A percentile compares a stretch with the other conserved stretches of the same genome.
These are phyloP conservation scores for Ophiothrix spiculata DNA, from an alignment of 35 echinoderm and acorn worm genomes.

Conservation along the genomic window DNA sequence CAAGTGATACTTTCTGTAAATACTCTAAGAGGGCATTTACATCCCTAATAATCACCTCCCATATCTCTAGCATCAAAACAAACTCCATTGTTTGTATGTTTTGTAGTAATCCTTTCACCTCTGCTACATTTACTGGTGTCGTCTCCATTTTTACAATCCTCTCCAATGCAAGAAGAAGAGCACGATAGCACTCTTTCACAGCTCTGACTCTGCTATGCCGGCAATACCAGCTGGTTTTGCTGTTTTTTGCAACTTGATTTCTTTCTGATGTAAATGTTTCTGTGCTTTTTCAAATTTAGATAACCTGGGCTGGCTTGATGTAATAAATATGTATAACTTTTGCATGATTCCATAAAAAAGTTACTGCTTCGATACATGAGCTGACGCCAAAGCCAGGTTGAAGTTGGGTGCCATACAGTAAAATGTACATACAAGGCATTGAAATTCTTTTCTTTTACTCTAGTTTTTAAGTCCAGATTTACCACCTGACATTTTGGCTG, in stretches of 20 bases:
- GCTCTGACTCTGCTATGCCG: neutral
- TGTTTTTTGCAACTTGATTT: neutral
- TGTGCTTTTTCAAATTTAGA: slow-evolving; percentile 5
- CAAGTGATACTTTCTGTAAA: neutral
- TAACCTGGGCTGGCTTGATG: slow-evolving; percentile 7
- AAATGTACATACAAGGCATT: too few species aligned
- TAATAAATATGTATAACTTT: slow-evolving; percentile 26
- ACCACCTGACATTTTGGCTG: too few species aligned
- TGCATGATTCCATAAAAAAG: slow-evolving; percentile 6
- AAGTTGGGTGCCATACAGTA: too few species aligned
- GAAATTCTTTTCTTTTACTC: too few species aligned
- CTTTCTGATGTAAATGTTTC: neutral
- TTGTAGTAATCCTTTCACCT: neutral
- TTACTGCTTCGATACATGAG: too few species aligned
- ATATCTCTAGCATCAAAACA: slow-evolving; percentile 8
- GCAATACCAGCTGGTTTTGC: slow-evolving; percentile 14
- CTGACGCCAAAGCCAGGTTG: too few species aligned
- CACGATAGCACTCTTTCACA: slow-evolving; percentile 6
- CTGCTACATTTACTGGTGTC: neutral
- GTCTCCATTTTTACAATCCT: neutral
- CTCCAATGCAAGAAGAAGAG: neutral
- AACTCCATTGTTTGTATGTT: neutral
- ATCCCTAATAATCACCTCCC: neutral
- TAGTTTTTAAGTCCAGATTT: too few species aligned
- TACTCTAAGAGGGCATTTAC: slow-evolving; percentile 1